A percentile compares a stretch with the other conserved stretches of the same genome.
Evolutionary conservation across 2,797 vertebrate species (phyloP).

Genomic region (Furcifer pardalis): DNA sequence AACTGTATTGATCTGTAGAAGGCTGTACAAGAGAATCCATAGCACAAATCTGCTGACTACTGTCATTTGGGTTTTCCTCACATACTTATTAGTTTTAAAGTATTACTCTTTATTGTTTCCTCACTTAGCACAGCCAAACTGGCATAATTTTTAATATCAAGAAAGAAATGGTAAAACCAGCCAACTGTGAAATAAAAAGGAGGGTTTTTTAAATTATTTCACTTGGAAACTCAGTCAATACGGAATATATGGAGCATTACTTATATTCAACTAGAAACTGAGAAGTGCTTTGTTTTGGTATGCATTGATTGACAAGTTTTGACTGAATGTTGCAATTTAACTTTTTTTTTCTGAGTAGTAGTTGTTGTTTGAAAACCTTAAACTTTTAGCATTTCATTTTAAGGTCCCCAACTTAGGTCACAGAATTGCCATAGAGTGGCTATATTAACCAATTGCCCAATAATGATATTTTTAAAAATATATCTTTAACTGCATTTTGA

Average conservation of each 20-base stretch:
- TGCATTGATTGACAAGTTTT: constrained; percentile 45
- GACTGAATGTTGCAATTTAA: constrained; percentile 59
- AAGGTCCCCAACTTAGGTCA: constrained; percentile 35
- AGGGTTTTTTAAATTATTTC: neutral
- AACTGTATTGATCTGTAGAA: constrained; percentile 17
- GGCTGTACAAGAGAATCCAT: constrained; percentile 28
- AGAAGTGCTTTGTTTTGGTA: constrained; percentile 25
- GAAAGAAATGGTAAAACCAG: constrained; percentile 42
- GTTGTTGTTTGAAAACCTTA: constrained; percentile 29
- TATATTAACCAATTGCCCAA: neutral
- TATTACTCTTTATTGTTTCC: constrained; percentile 15
- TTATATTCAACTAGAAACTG: constrained; percentile 9
- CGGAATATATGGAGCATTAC: neutral
- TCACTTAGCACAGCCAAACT: constrained; percentile 4
- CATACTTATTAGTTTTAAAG: neutral
- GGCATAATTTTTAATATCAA: neutral
- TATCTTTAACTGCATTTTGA: too few relatives aligned
- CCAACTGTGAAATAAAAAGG: constrained; percentile 33
- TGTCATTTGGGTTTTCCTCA: constrained; percentile 17
- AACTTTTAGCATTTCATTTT: constrained; percentile 6
- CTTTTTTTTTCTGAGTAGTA: constrained; percentile 16
- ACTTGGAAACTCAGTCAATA: neutral
- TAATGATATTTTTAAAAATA: too few relatives aligned
- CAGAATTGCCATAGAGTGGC: neutral
- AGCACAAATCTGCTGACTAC: neutral